Evolutionary conservation across 1,140 invertebrate genomes (phyloP), one percentile per base, ranked within the genome.

Genomic region (Lordiphosa collinella): DNA sequence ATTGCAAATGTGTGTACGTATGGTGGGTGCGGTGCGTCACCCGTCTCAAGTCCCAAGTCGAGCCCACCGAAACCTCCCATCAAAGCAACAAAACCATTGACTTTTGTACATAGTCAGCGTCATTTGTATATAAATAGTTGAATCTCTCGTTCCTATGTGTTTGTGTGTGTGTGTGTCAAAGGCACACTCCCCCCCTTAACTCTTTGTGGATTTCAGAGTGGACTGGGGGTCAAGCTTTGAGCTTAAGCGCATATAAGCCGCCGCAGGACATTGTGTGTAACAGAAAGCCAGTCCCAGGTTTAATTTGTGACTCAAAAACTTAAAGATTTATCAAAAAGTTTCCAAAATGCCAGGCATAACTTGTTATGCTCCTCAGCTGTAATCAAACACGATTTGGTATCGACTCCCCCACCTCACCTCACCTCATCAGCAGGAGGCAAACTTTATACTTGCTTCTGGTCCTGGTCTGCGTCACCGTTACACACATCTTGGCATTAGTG

Each of bases 221-320:
- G 41, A 32, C 40, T 22, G 41, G 41, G 41, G 66, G 76, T 76
- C 76, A 82, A 82, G 76, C 80, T 84, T 82, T 82, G 49, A 37
- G 67, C 79, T 80, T 84, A 82, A 82, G 76, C 78, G 78, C 76
- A 82, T 72, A 72, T 84, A 82, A 82, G 78, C 78, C 64, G 73
- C 78, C 72, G 73, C 63, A 72, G 79, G 76, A 70, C 66, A 72
- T 67, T 49, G 67, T 72, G 51, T 54, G 49, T 61, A 53, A 50
- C 53, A 41, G 43, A 6, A 35, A 32, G 63, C 47, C 34, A 37
- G 34, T 10, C 16, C 31, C 34, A 69, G 41, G 72, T 82, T 82
- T 67, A 82, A 82, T 82, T 68, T 63, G 71, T 62, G 54, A 51
- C 72, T 72, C 70, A 46, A 64, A 68, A 41, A 68, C 65, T 82